Base-by-base conservation (phyloP, 2,113 vertebrate genomes). In the Rousettus leschenaultii region DNA sequence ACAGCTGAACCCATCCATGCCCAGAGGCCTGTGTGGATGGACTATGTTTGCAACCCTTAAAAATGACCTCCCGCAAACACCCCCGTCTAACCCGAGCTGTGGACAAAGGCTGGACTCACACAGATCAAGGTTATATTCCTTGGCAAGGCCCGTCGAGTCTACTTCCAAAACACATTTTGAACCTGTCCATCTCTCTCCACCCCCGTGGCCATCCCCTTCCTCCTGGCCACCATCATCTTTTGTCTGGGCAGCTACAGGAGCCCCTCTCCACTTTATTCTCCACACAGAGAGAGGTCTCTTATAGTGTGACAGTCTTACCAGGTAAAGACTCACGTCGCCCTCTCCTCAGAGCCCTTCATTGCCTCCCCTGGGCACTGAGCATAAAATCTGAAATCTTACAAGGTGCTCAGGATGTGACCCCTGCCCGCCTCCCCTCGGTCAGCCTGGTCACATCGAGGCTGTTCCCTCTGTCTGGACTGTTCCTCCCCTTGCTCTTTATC, bases 241-340 rank as follows among this genome's bases (percentile, higher is more conserved):
- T 2, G 45, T 35, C 13, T 40, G 61, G 57, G 65, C 14, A 71
- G 10, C 43, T 30, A 4, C 8, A 3, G 30, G 33, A 45, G 7
- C 28, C 78, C 57, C 38, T n/a, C 14, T 89, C 59, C 38, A 4
- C 43, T 63, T 26, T 61, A 61, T 51, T 61, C 14, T 40, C n/a
- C 16, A 24, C 19, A 55, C 16, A 22, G 66, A 51, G 66, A 51
- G 51, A 14, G 51, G 51, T 51, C 45, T 7, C 7, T 59, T 55
- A 51, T 51, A 22, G 57, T 40, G 22, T 7, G 65, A 61, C 22
- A 43, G 57, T 48, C 45, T 55, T 22, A 4, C 28, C 2, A 7
- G 8, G 0, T 21, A 6, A 24, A 57, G 57, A 80, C 26, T 48
- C 24, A 3, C 0, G 5, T 19, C 28, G 0, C 13, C 33, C 18